Conservation (phyloP, 1,140 invertebrate genomes). For the Metaphire vulgaris region DNA sequence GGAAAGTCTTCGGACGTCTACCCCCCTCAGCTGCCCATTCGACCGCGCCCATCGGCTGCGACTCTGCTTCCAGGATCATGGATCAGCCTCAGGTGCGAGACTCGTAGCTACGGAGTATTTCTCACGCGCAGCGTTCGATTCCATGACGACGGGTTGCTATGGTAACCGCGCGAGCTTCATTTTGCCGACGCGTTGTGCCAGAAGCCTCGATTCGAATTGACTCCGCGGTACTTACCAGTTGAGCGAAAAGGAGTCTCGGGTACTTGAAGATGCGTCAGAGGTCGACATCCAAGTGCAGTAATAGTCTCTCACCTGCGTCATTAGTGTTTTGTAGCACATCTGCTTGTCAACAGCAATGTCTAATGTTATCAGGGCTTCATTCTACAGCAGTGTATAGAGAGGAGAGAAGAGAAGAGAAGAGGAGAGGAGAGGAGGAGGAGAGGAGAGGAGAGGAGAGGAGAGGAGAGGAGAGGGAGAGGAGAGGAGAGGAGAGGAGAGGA, state of each 20-base stretch:
- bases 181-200: not conserved
- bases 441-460: too few relatives aligned
- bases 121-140: slow-evolving; percentile 52
- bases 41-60: slow-evolving; percentile 6
- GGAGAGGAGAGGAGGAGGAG: too few relatives aligned
- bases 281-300: not conserved
- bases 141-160: not conserved
- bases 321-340: too few relatives aligned
- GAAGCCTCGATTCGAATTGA: not conserved
- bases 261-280: not conserved
- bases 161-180: not conserved
- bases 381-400: too few relatives aligned
- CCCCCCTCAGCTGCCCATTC: slow-evolving; percentile 55
- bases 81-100: slow-evolving; percentile 61
- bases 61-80: slow-evolving; percentile 58
- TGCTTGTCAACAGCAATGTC: too few relatives aligned
- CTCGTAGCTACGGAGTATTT: slow-evolving; percentile 59
- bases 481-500: too few relatives aligned
- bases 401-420: too few relatives aligned
- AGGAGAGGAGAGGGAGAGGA: too few relatives aligned
- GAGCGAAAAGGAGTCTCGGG: not conserved
- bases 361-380: too few relatives aligned
- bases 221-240: not conserved
- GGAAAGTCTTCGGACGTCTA: slow-evolving; percentile 53
- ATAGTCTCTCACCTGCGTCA: too few relatives aligned